Base-by-base conservation (phyloP, 2,797 vertebrate genomes). In the Clarias platycephalus region DNA sequence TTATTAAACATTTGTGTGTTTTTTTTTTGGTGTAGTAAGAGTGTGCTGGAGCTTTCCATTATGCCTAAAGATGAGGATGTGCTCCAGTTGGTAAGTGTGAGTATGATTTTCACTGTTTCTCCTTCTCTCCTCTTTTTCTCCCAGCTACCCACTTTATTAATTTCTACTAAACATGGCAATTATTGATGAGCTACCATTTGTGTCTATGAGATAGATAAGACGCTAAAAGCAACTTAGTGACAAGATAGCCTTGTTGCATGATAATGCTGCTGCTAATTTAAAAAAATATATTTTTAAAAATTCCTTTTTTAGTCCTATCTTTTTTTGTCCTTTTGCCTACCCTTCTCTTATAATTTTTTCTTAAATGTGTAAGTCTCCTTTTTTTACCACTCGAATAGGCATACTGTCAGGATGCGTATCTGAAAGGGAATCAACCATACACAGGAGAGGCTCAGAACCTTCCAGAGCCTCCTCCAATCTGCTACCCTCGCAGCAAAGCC, bases 61-160 rank as follows among this genome's bases (percentile, higher is more conserved):
- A 97, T 99, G 97, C 97, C 97, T 88, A 98, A 97, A 94, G 96
- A 99, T 0, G 97, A 99, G 90, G 97, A 99, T 91, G 96, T 98
- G 91, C 95, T 99, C 88, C 98, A 99, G 93, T 93, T 99, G 97
- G 97, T 99, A 95, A 99, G 97, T 95, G 90, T 93, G 93, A 94
- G 93, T 94, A 94, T 94, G 88, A 79, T 72, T 87, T 92, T 92
- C 88, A 85, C 88, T 92, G 71, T 90, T 90, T 88, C 81, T 74
- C 74, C 84, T 80, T 86, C 84, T 88, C 28, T 80, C 72, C 28
- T n/a, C 40, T 28, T 82, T 40, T 53, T 83, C 15, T 76, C 20
- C 74, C 31, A n/a, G 31, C 60, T 37, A 60, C 5, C 31, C 34
- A 62, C 12, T 34, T n/a, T 22, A 40, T 78, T 78, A 0, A 78